Percentiles rank a stretch among this genome's conserved stretches.
These are phyloP conservation scores for Siderastrea radians DNA, from an alignment of 92 coral and sea anemone species.

Conservation along the genomic window DNA sequence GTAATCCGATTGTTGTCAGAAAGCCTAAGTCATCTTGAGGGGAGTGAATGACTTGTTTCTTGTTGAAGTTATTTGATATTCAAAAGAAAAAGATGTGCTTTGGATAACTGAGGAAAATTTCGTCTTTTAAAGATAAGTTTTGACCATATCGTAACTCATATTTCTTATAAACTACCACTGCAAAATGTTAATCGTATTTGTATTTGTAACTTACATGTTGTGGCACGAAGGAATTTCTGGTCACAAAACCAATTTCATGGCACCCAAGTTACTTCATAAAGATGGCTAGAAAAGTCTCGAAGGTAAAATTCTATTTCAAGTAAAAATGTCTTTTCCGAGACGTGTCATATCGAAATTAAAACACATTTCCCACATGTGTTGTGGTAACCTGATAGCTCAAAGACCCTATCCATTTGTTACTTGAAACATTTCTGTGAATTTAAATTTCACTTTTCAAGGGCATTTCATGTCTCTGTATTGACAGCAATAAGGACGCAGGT, in stretches of 20 bases:
- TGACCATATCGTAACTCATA: conserved; percentile 25
- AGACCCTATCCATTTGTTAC: conserved; percentile 1
- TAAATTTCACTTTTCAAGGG: conserved; percentile 45
- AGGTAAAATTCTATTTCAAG: not conserved
- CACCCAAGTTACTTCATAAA: not conserved
- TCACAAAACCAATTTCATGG: not conserved
- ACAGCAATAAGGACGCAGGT: conserved; percentile 5
- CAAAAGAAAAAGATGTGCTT: conserved; percentile 12
- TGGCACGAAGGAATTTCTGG: not conserved
- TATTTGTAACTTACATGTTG: not conserved
- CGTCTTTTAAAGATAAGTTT: conserved; percentile 20
- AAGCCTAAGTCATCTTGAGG: not conserved
- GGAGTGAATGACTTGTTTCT: conserved; percentile 3
- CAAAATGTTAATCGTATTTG: not conserved
- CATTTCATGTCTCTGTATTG: conserved; percentile 12
- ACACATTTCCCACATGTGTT: conserved; percentile 41
- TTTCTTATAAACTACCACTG: conserved; percentile 10
- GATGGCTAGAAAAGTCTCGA: not conserved
- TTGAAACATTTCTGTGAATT: conserved; percentile 13
- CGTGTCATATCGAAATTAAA: conserved; percentile 24
- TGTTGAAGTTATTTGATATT: conserved; percentile 16
- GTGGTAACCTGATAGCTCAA: conserved; percentile 32
- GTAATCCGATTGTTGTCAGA: not conserved
- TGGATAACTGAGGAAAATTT: not conserved
- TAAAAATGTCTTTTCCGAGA: not conserved